phyloP scores from a whole-genome alignment of 1,140 invertebrate species.

The Spodoptera frugiperda region DNA sequence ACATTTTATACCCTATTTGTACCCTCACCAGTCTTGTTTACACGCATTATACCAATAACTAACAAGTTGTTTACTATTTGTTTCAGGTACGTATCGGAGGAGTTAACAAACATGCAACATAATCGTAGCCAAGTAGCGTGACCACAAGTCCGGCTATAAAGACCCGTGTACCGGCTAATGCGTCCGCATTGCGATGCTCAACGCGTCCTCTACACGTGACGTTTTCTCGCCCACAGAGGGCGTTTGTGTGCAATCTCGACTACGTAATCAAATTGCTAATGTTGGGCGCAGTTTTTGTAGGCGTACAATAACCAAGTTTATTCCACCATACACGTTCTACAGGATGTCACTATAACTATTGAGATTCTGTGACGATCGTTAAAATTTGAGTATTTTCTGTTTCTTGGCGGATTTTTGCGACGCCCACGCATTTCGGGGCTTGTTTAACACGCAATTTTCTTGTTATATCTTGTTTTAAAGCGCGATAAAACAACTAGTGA shows the following conservation, averaged over 20 bases:
- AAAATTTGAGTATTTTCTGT: conserved; percentile 32
- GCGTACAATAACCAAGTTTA: neutral
- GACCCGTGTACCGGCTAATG: conserved; percentile 34
- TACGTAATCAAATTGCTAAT: conserved; percentile 59
- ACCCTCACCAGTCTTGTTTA: no score
- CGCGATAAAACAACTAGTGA: conserved; percentile 17
- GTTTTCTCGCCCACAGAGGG: conserved; percentile 61
- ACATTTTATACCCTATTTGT: no score
- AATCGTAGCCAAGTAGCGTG: conserved; percentile 27
- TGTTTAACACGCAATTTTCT: conserved; percentile 30
- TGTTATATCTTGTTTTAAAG: conserved; percentile 31
- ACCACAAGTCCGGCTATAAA: conserved; percentile 26
- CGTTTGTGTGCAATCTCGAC: conserved; percentile 54
- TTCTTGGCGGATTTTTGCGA: conserved; percentile 29
- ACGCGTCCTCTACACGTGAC: conserved; percentile 62
- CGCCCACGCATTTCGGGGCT: conserved; percentile 19
- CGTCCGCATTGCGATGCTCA: conserved; percentile 56
- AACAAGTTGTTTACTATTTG: conserved; percentile 47
- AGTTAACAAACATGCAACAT: neutral
- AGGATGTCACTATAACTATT: conserved; percentile 35
- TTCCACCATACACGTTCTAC: conserved; percentile 26
- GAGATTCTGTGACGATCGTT: neutral
- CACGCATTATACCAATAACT: neutral
- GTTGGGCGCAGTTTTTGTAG: conserved; percentile 52
- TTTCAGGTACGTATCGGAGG: conserved; percentile 63